Evolutionary conservation across 1,140 invertebrate species (phyloP).

Genomic region (Lordiphosa clarofinis): DNA sequence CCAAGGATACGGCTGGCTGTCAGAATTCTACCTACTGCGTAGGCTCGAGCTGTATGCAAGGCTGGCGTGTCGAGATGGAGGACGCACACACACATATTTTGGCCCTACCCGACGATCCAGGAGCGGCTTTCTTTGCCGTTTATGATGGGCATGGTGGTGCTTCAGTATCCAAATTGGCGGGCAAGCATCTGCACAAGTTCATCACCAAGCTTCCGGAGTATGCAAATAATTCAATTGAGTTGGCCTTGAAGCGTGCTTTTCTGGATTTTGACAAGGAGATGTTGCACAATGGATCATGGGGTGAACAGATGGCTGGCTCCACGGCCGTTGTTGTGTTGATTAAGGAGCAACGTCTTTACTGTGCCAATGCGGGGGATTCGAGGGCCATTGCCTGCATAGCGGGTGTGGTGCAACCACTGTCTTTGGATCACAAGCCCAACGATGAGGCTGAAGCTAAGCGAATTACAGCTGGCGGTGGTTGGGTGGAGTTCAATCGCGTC

Average conservation of each 20-base stretch:
- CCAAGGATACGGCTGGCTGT: conserved; percentile 91
- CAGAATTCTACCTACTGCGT: conserved; percentile 85
- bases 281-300: conserved; percentile 90
- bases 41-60: conserved; percentile 98
- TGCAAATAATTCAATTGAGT: conserved; percentile 28
- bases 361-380: conserved; percentile 98
- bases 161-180: conserved; percentile 95
- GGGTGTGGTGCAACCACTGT: conserved; percentile 84
- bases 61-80: conserved; percentile 99
- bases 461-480: conserved; percentile 96
- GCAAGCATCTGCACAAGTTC: conserved; percentile 94
- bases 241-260: conserved; percentile 89
- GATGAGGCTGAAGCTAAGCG: conserved; percentile 90
- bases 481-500: conserved; percentile 97
- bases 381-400: conserved; percentile 90
- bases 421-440: conserved; percentile 96
- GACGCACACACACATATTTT: conserved; percentile 98
- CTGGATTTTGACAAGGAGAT: conserved; percentile 95
- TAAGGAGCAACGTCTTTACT: conserved; percentile 90
- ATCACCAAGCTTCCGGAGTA: conserved; percentile 88
- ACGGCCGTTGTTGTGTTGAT: conserved; percentile 94
- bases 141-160: conserved; percentile 88
- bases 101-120: conserved; percentile 93
- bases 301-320: conserved; percentile 94
- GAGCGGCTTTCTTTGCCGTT: conserved; percentile 96